These are phyloP conservation scores for Morone chrysops DNA, from an alignment of 2,113 vertebrate genomes.

Conservation along the genomic window DNA sequence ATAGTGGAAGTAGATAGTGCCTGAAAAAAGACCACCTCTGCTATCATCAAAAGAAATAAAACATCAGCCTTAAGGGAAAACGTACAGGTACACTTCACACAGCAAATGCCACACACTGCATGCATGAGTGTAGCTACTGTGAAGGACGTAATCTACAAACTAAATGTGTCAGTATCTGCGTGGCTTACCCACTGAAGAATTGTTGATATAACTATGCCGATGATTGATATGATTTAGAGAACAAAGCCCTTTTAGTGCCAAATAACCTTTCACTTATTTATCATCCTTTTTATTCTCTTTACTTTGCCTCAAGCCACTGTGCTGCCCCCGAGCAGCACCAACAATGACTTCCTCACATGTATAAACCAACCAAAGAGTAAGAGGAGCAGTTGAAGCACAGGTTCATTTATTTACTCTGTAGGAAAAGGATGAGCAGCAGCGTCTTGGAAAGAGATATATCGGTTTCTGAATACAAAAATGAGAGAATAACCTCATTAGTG, in stretches of 20 bases:
- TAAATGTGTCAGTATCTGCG: background rate
- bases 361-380: background rate
- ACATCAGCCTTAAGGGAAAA: background rate
- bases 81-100: background rate
- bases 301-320: background rate
- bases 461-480: constrained; percentile 2
- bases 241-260: constrained; percentile 1
- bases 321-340: background rate
- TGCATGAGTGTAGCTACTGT: background rate
- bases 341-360: background rate
- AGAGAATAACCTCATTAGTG: background rate
- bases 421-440: background rate
- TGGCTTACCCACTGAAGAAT: background rate
- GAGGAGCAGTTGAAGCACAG: background rate
- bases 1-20: background rate
- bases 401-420: background rate
- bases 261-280: constrained; percentile 21
- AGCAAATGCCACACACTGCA: background rate
- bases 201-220: background rate
- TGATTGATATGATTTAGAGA: background rate
- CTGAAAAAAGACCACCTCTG: background rate
- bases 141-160: background rate
- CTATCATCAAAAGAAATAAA: background rate
- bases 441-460: background rate
- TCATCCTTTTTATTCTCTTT: constrained; percentile 1